These are phyloP conservation scores for Noctua comes DNA, from an alignment of 2,888 invertebrate species.

Conservation along the genomic window DNA sequence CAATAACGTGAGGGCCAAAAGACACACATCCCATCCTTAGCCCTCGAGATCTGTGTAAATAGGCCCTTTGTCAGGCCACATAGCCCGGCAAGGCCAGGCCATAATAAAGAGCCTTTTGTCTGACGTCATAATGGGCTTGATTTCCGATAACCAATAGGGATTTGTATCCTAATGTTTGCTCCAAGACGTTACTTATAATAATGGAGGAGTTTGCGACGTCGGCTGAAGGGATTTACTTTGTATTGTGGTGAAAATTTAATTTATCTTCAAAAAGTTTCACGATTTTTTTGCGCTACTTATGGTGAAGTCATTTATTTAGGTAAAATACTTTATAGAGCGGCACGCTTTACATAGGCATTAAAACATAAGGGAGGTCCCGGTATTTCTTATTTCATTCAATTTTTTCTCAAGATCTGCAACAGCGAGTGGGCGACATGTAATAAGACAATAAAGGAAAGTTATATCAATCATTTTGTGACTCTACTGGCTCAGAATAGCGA, in stretches of 20 bases:
- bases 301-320: background rate
- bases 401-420: background rate
- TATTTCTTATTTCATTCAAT: background rate
- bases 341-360: background rate
- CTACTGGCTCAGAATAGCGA: background rate
- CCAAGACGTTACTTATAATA: slow-evolving; percentile 36
- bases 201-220: slow-evolving; percentile 27
- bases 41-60: slow-evolving; percentile 33
- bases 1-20: slow-evolving; percentile 43
- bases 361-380: background rate
- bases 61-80: slow-evolving; percentile 46
- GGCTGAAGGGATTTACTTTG: slow-evolving; percentile 27
- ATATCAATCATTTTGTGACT: background rate
- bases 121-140: slow-evolving; percentile 59
- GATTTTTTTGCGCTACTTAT: background rate
- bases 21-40: slow-evolving; percentile 24
- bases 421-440: background rate
- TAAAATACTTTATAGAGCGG: background rate
- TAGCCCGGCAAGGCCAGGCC: slow-evolving; percentile 23
- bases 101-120: slow-evolving; percentile 60
- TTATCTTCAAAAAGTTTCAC: background rate
- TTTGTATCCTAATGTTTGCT: slow-evolving; percentile 60
- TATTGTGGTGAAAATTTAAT: slow-evolving; percentile 1
- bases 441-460: background rate
- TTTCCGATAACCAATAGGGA: slow-evolving; percentile 63